Evolutionary conservation across 2,113 vertebrate species (phyloP), one percentile per base, ranked within the genome.

Genomic region (Elaphurus davidianus): DNA sequence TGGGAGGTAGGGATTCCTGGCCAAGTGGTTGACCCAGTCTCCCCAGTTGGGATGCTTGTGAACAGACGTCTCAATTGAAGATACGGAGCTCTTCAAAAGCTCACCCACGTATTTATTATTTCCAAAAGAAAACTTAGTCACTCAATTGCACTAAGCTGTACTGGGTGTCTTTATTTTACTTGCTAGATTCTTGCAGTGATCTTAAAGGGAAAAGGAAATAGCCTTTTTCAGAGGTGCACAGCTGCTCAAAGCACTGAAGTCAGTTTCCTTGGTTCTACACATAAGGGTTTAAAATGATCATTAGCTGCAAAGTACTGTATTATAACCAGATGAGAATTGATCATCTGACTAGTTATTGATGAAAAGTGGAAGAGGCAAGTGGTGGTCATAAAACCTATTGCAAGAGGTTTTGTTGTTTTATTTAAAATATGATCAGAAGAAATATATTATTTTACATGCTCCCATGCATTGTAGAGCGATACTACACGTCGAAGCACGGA

Each of bases 401-500:
- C 21, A 74, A 64, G 16, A 16, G 40, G 17, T 71, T 27, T 52
- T 54, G 6, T 33, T 54, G 25, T 81, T 60, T 87, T 30, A 85
- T 64, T 62, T 88, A 47, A 62, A 64, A 59, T 40, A 60, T 21
- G 9, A 76, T 33, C 14, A 95, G 43, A 54, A 94, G 21, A 83
- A 90, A 74, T 74, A 23, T n/a, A 67, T 64, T 9, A 47, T 64
- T 91, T 64, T 52, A 36, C 5, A 23, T 1, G 3, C n/a, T 25
- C 2, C 5, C 4, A 16, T 47, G 2, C 3, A 15, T 45, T 62
- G 1, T 8, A 40, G 28, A 91, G 19, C 8, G 14, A 45, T 74
- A 12, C 21, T 19, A 3, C n/a, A n/a, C 0, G 14, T n/a, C 23
- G 52, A 36, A 45, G 60, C 2, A 4, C 0, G 25, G 11, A 40